A percentile compares a stretch with the other conserved stretches of the same genome.
Conservation (phyloP, 2,797 vertebrate genomes). For the Amniataba percoides region DNA sequence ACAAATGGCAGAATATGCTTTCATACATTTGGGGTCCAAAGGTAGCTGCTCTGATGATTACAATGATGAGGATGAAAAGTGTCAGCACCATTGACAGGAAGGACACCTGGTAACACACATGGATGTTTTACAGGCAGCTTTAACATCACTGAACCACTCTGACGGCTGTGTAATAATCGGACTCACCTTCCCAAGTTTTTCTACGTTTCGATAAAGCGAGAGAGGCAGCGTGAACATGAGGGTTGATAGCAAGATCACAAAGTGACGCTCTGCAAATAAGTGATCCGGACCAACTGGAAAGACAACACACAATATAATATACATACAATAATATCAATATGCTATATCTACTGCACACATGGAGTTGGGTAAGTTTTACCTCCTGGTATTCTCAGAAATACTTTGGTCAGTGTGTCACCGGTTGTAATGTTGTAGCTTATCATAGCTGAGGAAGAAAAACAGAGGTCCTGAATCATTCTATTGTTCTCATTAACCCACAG, state of each 20-base stretch:
- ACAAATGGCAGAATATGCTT: slow-evolving; percentile 18
- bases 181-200: slow-evolving; percentile 93
- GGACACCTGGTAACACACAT: slow-evolving; percentile 87
- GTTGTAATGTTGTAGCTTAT: slow-evolving; percentile 98
- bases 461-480: not conserved
- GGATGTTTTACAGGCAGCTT: slow-evolving; percentile 31
- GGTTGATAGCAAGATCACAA: slow-evolving; percentile 91
- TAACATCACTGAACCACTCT: not conserved
- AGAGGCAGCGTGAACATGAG: slow-evolving; percentile 90
- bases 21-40: slow-evolving; percentile 86
- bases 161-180: not conserved
- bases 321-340: no score
- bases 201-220: slow-evolving; percentile 91
- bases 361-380: slow-evolving; percentile 75
- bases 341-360: not conserved
- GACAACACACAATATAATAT: slow-evolving; percentile 45
- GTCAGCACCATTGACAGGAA: slow-evolving; percentile 93
- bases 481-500: not conserved
- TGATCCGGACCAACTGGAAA: slow-evolving; percentile 89
- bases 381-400: slow-evolving; percentile 94
- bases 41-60: slow-evolving; percentile 88
- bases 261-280: slow-evolving; percentile 88
- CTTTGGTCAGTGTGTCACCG: slow-evolving; percentile 95
- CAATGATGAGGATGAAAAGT: slow-evolving; percentile 87
- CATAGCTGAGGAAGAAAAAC: slow-evolving; percentile 88